Percentiles rank a stretch among this genome's conserved stretches.
Evolutionary conservation across 2,113 vertebrate genomes (phyloP).

Genomic region (Podarcis raffonei): DNA sequence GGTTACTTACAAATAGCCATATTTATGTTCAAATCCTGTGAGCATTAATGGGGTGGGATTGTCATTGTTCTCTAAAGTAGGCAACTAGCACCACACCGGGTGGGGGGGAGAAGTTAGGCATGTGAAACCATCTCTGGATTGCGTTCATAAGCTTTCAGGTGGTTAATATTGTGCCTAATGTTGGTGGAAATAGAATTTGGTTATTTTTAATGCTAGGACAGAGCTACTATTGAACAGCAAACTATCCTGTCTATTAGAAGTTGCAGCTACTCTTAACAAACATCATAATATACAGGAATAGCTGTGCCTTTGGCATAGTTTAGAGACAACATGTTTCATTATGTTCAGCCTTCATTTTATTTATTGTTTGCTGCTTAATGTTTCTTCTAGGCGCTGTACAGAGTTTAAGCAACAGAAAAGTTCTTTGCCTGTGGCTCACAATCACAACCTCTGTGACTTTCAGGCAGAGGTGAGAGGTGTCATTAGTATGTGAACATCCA

Average conservation of each 20-base stretch:
- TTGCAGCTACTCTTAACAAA: not conserved
- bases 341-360: not conserved
- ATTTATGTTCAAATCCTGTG: not conserved
- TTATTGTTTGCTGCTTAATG: not conserved
- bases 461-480: constrained; percentile 19
- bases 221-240: not conserved
- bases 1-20: not conserved
- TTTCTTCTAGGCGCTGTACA: not conserved
- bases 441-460: constrained; percentile 9
- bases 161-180: not conserved
- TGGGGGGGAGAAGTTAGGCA: not conserved
- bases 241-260: not conserved
- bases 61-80: not conserved
- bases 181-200: not conserved
- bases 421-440: constrained; percentile 14
- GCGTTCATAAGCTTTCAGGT: not conserved
- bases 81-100: not conserved
- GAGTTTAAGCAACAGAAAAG: not conserved
- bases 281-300: not conserved
- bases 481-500: constrained; percentile 13
- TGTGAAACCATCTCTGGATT: not conserved
- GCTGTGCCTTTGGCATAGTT: not conserved
- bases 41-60: not conserved
- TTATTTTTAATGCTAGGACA: not conserved
- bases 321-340: not conserved